phyloP scores from a whole-genome alignment of 2,888 invertebrate species.

The Machimus atricapillus region DNA sequence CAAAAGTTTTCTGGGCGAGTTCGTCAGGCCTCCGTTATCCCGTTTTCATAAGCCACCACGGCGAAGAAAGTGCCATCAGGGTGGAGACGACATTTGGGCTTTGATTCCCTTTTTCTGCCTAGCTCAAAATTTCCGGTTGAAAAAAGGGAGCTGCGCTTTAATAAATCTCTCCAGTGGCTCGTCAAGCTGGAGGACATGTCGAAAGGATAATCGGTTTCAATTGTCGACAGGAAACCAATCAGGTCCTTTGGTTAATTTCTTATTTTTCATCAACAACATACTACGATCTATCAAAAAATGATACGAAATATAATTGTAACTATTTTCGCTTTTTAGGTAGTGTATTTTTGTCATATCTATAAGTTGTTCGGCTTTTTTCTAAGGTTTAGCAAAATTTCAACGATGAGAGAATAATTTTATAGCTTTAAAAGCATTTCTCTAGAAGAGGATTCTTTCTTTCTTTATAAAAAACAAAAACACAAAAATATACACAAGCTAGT shows the following conservation, averaged over 20 bases:
- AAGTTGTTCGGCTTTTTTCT: no score
- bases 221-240: conserved; percentile 1
- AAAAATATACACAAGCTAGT: no score
- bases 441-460: no score
- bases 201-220: conserved; percentile 14
- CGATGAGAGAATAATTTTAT: no score
- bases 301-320: neutral
- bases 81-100: conserved; percentile 19
- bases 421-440: no score
- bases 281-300: neutral
- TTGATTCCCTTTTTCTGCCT: conserved; percentile 19
- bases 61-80: conserved; percentile 30
- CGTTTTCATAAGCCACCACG: conserved; percentile 13
- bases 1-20: conserved; percentile 22
- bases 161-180: neutral
- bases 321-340: neutral
- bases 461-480: no score
- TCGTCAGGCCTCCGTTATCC: conserved; percentile 26
- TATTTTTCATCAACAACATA: neutral
- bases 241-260: neutral
- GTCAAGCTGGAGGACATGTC: neutral
- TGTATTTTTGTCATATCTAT: neutral
- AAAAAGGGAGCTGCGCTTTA: neutral
- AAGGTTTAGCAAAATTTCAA: no score
- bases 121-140: conserved; percentile 1